Percentiles rank a stretch among this genome's conserved stretches.
These are phyloP conservation scores for Emydura subglobosa DNA, from an alignment of 2,113 vertebrate species.

Conservation along the genomic window DNA sequence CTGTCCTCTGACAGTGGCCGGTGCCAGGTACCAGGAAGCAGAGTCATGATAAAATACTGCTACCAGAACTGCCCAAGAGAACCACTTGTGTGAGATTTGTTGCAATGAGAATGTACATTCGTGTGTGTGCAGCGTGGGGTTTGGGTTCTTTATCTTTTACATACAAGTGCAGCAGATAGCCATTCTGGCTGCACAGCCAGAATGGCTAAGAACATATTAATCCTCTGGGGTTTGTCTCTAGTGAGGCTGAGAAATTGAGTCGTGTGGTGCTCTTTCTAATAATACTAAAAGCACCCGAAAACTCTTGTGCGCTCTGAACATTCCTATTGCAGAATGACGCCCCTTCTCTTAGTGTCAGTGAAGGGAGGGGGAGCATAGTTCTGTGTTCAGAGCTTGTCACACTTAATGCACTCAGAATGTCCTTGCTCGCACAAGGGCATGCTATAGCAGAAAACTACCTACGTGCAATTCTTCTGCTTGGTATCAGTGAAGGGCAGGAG, in stretches of 20 bases:
- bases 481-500: background rate
- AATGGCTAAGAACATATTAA: background rate
- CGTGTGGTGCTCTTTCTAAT: background rate
- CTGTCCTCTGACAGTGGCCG: too few relatives aligned
- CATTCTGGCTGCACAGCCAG: fast-evolving
- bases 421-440: conserved; percentile 65
- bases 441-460: conserved; percentile 14
- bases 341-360: background rate
- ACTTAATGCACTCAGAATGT: background rate
- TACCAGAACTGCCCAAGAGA: background rate
- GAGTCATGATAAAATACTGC: background rate
- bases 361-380: background rate
- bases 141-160: background rate
- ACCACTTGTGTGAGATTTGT: background rate
- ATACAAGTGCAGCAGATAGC: background rate
- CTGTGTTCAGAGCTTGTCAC: conserved; percentile 42
- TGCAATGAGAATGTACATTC: background rate
- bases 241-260: background rate
- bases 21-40: background rate
- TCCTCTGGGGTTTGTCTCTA: background rate
- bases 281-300: background rate
- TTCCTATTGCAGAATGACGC: background rate
- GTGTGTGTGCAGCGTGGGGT: fast-evolving
- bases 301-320: background rate
- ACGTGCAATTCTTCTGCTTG: background rate